Evolutionary conservation across 1,140 invertebrate genomes (phyloP).

Genomic region (Bombyx mandarina): DNA sequence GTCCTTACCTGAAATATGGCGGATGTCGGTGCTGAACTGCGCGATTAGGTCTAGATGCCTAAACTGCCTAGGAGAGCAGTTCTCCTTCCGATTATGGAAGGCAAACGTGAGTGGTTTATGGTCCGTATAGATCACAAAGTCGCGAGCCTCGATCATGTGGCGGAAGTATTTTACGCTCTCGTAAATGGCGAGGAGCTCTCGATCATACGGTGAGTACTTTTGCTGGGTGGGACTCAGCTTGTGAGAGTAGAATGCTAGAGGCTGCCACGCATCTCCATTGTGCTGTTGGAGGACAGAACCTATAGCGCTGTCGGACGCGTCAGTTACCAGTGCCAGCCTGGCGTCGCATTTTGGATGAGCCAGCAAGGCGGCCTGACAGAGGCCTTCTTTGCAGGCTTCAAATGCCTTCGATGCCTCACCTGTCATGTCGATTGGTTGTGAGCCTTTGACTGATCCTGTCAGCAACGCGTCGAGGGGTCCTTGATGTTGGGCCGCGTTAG

Average conservation of each 20-base stretch:
- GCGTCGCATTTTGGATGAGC: not conserved
- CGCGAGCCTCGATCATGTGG: not conserved
- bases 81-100: not conserved
- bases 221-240: not conserved
- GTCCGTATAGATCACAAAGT: not conserved
- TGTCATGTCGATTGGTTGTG: not conserved
- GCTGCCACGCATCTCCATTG: not conserved
- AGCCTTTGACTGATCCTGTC: not conserved
- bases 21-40: not conserved
- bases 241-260: not conserved
- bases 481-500: not conserved
- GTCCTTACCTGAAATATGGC: not conserved
- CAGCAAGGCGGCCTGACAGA: not conserved
- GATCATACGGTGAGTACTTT: slow-evolving; percentile 1
- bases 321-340: not conserved
- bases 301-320: not conserved
- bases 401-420: not conserved
- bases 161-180: not conserved
- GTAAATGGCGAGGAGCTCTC: not conserved
- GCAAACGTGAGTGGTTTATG: not conserved
- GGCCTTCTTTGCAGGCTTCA: not conserved
- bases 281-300: not conserved
- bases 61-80: not conserved
- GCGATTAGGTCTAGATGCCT: not conserved
- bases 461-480: not conserved